Conservation (phyloP, 92 coral and sea anemone species). For the Umimayanthus kanabou region DNA sequence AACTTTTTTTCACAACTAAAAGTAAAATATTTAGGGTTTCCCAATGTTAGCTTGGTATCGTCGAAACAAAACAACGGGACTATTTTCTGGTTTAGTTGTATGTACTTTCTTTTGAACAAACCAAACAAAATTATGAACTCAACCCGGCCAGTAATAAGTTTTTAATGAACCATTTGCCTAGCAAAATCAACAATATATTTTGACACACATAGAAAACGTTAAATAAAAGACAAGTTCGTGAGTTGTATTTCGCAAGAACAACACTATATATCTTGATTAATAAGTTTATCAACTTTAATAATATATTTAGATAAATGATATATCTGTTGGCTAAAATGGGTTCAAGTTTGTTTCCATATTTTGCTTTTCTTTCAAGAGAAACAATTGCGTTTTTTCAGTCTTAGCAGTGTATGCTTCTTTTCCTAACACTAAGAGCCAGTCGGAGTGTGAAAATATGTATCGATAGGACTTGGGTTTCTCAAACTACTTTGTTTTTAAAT, state of each 20-base stretch:
- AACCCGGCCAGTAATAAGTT: not conserved
- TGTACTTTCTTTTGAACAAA: not conserved
- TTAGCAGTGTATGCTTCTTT: no score
- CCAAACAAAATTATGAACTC: not conserved
- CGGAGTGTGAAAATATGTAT: not conserved
- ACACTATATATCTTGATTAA: not conserved
- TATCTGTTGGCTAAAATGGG: no score
- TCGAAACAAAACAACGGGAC: not conserved
- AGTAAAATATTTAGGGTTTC: no score
- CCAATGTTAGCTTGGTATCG: not conserved
- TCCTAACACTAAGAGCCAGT: not conserved
- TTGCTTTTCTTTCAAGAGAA: no score
- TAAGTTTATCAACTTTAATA: no score
- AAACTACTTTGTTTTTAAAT: not conserved
- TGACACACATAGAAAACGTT: no score
- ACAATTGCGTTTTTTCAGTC: not conserved
- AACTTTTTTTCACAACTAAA: not conserved
- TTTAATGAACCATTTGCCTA: no score
- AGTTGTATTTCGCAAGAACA: not conserved
- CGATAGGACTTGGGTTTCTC: not conserved
- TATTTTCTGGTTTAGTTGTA: not conserved
- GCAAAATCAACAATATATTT: no score
- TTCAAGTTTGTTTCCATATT: no score
- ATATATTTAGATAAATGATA: no score
- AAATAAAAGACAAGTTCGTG: not conserved